Conservation (phyloP, 2,888 invertebrate genomes). For the Hirtodrosophila cameraria region DNA sequence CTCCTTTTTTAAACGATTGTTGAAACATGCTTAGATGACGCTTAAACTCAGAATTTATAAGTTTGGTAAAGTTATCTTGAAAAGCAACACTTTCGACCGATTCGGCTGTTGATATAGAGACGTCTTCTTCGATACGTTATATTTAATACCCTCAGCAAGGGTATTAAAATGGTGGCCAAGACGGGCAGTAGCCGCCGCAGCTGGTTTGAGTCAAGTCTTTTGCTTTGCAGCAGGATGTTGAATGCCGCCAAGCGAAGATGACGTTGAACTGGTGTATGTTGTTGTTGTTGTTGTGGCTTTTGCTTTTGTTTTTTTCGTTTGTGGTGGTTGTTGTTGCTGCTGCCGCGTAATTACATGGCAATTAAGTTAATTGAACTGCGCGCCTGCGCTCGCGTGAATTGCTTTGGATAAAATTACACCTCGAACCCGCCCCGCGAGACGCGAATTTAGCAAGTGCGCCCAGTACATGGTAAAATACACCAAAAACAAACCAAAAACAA, state of each 20-base stretch:
- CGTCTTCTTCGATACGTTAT: too few species aligned
- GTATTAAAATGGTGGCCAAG: conserved; percentile 10
- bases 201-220: conserved; percentile 80
- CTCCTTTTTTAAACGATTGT: too few species aligned
- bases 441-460: conserved; percentile 24
- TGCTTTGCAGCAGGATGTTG: conserved; percentile 71
- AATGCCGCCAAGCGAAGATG: conserved; percentile 48
- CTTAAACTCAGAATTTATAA: too few species aligned
- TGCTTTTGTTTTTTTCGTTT: conserved; percentile 12
- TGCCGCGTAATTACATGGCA: conserved; percentile 82
- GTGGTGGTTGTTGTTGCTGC: conserved; percentile 27
- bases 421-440: neutral
- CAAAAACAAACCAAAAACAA: conserved; percentile 16
- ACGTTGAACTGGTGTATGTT: conserved; percentile 38
- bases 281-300: conserved; percentile 7
- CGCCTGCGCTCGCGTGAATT: conserved; percentile 72
- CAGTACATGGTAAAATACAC: neutral
- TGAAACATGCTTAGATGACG: too few species aligned
- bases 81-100: too few species aligned
- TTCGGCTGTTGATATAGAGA: too few species aligned
- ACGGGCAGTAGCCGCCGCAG: conserved; percentile 31
- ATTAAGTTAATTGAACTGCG: conserved; percentile 84
- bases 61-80: too few species aligned
- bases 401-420: conserved; percentile 37
- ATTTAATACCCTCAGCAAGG: too few species aligned